Base-by-base conservation (phyloP, 2,797 vertebrate genomes). In the Lepilemur ruficaudatus region DNA sequence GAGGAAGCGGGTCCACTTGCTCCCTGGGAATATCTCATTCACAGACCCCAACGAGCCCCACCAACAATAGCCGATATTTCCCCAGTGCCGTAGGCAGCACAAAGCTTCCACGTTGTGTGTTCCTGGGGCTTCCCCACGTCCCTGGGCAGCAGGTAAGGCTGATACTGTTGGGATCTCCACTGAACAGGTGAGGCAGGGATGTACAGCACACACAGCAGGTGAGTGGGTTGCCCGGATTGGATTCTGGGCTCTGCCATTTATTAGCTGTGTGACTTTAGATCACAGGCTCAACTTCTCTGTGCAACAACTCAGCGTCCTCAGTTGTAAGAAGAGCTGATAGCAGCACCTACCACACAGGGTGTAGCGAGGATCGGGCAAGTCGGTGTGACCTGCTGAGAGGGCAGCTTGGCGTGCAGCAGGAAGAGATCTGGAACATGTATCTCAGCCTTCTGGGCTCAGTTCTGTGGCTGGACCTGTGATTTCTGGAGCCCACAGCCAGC, bases 181-280 rank as follows among this genome's bases (percentile, higher is more conserved):
- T 8, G 4, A n/a, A 7, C 17, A 57, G 73, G 48, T 10, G 13
- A 48, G 50, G 6, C 3, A 0, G 72, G 2, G 1, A 28, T 0
- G 5, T 7, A 15, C 6, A 23, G 10, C 0, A 0, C 4, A 1
- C 0, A 0, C 1, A 4, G 11, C 13, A n/a, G 32, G 52, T 9
- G 30, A 35, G 2, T 1, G 4, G 61, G 32, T 17, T 38, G 50
- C 13, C 1, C 23, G 69, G 32, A 35, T 15, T 52, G 57, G 32
- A 35, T 41, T 65, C 70, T 48, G 91, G 70, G 32, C 50, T 93
- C 61, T 83, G 75, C 23, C 28, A 5, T 11, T 67, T 38, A 41
- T 15, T 38, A 43, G 23, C 78, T 76, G 23, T 57, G 55, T n/a
- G 82, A 8, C 20, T 15, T 38, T 20, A 67, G 83, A 63, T 0